These are phyloP conservation scores for Bostrychus sinensis DNA, from an alignment of 2,113 vertebrate species.

Conservation along the genomic window DNA sequence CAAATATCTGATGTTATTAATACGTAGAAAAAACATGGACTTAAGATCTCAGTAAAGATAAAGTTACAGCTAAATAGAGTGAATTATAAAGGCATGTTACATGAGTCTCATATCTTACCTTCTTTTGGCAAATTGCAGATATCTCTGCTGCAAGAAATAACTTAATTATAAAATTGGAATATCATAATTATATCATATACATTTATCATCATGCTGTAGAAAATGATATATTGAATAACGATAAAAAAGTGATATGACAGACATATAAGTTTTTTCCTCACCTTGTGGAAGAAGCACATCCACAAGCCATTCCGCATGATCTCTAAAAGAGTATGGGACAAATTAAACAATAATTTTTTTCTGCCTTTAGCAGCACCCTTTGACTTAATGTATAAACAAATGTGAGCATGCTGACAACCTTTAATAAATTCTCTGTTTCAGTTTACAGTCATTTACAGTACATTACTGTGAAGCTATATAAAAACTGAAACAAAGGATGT, in stretches of 20 bases:
- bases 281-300: slow-evolving; percentile 98
- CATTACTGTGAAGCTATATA: slow-evolving; percentile 13
- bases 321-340: slow-evolving; percentile 78
- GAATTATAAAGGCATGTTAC: slow-evolving; percentile 62
- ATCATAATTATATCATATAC: slow-evolving; percentile 6
- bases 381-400: neutral
- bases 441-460: neutral
- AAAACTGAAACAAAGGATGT: slow-evolving; percentile 47
- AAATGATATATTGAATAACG: neutral
- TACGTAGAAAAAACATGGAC: slow-evolving; percentile 43
- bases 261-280: slow-evolving; percentile 71
- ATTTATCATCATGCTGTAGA: neutral
- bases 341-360: slow-evolving; percentile 15
- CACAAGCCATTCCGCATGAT: slow-evolving; percentile 96
- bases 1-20: neutral
- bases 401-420: neutral
- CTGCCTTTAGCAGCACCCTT: neutral
- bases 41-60: slow-evolving; percentile 4
- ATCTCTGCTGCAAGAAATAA: slow-evolving; percentile 95
- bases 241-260: neutral
- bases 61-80: neutral
- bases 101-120: slow-evolving; percentile 86
- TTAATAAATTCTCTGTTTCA: slow-evolving; percentile 1
- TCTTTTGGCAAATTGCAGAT: slow-evolving; percentile 99
- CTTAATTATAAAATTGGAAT: slow-evolving; percentile 66